phyloP scores from a whole-genome alignment of 53 echinoderm and acorn worm genomes.

The Actinopyga echinites region DNA sequence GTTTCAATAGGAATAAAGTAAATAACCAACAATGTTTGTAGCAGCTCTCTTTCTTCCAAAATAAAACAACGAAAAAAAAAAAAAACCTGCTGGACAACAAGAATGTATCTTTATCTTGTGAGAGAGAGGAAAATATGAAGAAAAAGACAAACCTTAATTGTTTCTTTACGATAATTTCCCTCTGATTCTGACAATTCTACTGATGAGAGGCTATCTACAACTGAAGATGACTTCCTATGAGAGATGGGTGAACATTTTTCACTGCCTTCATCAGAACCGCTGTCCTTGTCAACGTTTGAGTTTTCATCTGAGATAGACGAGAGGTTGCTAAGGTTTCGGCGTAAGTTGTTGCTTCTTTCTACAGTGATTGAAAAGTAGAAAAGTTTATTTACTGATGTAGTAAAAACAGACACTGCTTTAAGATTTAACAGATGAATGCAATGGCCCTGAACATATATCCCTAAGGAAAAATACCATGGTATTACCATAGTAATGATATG shows the following conservation, averaged over 20 bases:
- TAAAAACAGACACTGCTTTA: neutral
- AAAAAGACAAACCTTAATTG: neutral
- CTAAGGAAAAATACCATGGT: too few species aligned
- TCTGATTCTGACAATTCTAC: slow-evolving; percentile 13
- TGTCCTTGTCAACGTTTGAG: slow-evolving; percentile 30
- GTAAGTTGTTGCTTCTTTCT: slow-evolving; percentile 12
- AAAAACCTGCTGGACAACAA: too few species aligned
- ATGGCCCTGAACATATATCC: too few species aligned
- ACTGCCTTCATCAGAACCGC: slow-evolving; percentile 22
- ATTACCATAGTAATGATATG: too few species aligned
- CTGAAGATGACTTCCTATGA: neutral
- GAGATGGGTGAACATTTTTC: slow-evolving; percentile 26
- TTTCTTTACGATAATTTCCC: neutral
- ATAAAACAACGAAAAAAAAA: too few species aligned
- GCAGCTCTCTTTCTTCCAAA: too few species aligned
- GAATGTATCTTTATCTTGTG: too few species aligned
- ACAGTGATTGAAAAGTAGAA: neutral
- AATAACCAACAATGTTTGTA: too few species aligned
- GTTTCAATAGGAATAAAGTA: too few species aligned
- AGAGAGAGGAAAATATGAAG: too few species aligned
- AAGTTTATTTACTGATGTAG: neutral
- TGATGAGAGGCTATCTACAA: slow-evolving; percentile 28
- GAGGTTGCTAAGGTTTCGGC: slow-evolving; percentile 7
- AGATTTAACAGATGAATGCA: neutral
- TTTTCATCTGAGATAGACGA: slow-evolving; percentile 13